Base-by-base conservation (phyloP, 2,113 vertebrate genomes). In the Amazona vittata region DNA sequence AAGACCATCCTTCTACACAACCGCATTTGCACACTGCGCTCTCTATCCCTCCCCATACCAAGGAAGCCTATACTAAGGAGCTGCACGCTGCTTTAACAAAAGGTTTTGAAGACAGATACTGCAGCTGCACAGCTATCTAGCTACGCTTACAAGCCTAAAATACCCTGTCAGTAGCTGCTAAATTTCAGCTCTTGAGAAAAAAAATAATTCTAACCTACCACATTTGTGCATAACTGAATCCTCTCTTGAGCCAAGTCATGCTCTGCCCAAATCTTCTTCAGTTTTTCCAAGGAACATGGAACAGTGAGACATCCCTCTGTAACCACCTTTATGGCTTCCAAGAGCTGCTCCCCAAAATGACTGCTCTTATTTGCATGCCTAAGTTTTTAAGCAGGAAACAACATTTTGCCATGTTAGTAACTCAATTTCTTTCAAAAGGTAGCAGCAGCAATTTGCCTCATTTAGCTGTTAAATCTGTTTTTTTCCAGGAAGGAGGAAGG, bases 201-300 rank as follows among this genome's bases (percentile, higher is more conserved):
- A 87, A 89, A n/a, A 63, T 35, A 79, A 68, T 50, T 93, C 53
- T 73, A 94, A 95, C 97, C 77, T 52, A 98, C 98, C 97, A 86
- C 15, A 86, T 94, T 91, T 82, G 89, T 91, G 90, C 98, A 98
- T 50, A 71, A 87, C 65, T 64, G 82, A 95, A 99, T 97, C 86
- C 86, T 95, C 86, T 98, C 96, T 80, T 98, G 97, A 81, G 95
- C 92, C 59, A 93, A 77, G 70, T 46, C 95, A 46, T 98, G 98
- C 57, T 97, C 97, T 74, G 77, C 55, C 98, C 98, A 98, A 33
- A 90, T 83, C 76, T 93, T 89, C 55, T 98, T 96, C 85, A 98
- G 37, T 43, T 96, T 97, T 92, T 96, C 97, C 96, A 98, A 97
- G 78, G 97, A 98, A 33, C 50, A 43, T 0, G 97, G 97, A 74